phyloP scores from a whole-genome alignment of 2,113 vertebrate species.

The Syngnathus typhle region DNA sequence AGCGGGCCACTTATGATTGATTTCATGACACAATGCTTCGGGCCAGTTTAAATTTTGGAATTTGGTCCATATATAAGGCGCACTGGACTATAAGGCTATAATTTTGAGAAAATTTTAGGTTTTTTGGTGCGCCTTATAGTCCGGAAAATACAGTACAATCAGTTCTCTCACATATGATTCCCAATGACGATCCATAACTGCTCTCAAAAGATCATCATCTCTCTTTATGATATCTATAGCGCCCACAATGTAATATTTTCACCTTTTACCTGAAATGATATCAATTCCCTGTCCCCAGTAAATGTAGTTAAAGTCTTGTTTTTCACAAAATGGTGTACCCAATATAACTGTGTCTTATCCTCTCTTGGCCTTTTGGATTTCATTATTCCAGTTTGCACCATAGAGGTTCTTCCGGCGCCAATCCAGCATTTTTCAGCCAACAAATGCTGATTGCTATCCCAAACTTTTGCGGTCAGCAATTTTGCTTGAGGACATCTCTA shows the following conservation, averaged over 20 bases:
- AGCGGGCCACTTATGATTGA: no score
- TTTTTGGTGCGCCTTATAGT: no score
- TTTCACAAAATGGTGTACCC: neutral
- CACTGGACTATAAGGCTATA: no score
- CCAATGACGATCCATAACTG: neutral
- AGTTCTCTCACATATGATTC: no score
- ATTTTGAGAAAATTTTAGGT: no score
- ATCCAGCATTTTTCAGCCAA: neutral
- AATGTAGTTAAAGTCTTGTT: neutral
- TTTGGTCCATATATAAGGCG: no score
- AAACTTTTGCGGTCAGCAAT: constrained; percentile 5
- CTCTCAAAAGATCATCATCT: neutral
- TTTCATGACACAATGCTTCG: no score
- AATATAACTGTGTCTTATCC: neutral
- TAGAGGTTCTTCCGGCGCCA: constrained; percentile 2
- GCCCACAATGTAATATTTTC: neutral
- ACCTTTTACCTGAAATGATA: neutral
- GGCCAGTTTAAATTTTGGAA: no score
- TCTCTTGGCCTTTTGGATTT: neutral
- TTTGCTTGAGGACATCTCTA: constrained; percentile 8
- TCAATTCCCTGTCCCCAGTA: neutral
- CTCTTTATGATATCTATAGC: neutral
- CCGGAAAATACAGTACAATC: no score
- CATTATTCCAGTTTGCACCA: neutral
- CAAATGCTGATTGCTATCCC: constrained; percentile 5